These are phyloP conservation scores for Microcebus griseorufus DNA, from an alignment of 2,113 vertebrate genomes.

Conservation along the genomic window DNA sequence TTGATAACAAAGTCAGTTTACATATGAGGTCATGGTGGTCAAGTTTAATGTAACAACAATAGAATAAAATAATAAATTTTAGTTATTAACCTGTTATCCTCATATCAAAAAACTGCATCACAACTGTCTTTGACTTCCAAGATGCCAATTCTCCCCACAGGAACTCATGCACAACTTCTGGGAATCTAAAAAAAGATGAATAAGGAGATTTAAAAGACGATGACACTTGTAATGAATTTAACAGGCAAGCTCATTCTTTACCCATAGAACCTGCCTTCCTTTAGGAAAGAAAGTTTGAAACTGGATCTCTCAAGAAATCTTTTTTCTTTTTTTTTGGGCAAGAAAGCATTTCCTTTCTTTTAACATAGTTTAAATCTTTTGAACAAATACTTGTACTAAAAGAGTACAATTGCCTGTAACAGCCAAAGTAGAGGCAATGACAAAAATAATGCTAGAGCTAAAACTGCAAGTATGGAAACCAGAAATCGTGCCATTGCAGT, in stretches of 20 bases:
- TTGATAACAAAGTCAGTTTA: background rate
- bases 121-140: conserved; percentile 33
- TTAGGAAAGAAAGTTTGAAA: conserved; percentile 9
- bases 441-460: background rate
- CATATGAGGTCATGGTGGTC: background rate
- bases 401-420: background rate
- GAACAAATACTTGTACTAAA: background rate
- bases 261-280: background rate
- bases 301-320: background rate
- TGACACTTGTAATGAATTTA: background rate
- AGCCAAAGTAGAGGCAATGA: background rate
- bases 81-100: conserved; percentile 67
- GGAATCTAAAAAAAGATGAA: conserved; percentile 63
- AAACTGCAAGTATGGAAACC: background rate
- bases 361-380: conserved; percentile 23
- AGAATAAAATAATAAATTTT: conserved; percentile 32
- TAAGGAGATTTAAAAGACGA: background rate
- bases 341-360: background rate
- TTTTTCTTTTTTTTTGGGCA: background rate
- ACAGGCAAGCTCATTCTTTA: background rate
- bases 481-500: background rate
- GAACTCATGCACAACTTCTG: conserved; percentile 44
- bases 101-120: conserved; percentile 60
- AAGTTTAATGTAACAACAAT: background rate
- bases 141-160: background rate